phyloP scores from a whole-genome alignment of 2,888 invertebrate species.

The Protonemura montana region DNA sequence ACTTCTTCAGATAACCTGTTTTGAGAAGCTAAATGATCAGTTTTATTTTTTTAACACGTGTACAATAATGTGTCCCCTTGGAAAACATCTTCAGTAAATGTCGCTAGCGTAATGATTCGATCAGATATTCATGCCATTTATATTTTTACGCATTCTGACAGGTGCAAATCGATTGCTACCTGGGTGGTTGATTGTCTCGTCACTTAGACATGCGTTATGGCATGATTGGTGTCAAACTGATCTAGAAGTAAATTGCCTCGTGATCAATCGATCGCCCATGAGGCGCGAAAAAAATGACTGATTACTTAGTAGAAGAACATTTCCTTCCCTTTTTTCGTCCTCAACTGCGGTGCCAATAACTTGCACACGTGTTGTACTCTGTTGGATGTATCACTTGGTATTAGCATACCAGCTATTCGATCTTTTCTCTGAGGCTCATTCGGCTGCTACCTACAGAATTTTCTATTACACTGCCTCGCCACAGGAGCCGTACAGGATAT shows the following conservation, averaged over 20 bases:
- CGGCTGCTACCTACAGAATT: neutral
- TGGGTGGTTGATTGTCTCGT: neutral
- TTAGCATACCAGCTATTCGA: neutral
- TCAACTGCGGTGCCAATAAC: neutral
- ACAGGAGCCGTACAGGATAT: neutral
- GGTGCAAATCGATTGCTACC: neutral
- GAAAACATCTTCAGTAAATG: neutral
- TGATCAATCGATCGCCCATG: neutral
- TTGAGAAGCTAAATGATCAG: neutral
- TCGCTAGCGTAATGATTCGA: neutral
- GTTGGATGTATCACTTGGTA: neutral
- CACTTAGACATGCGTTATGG: neutral
- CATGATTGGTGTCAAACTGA: neutral
- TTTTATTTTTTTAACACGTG: slow-evolving; percentile 3
- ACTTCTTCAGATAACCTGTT: neutral
- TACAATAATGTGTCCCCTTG: neutral
- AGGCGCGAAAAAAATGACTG: neutral
- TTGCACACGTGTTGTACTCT: neutral
- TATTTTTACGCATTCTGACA: neutral
- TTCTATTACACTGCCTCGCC: neutral
- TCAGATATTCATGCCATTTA: neutral
- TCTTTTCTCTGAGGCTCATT: neutral
- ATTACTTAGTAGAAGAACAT: neutral
- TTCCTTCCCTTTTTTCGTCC: neutral
- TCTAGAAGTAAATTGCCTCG: neutral